These are phyloP conservation scores for Ceraclea dissimilis DNA, from an alignment of 2,888 invertebrate genomes.

Conservation along the genomic window DNA sequence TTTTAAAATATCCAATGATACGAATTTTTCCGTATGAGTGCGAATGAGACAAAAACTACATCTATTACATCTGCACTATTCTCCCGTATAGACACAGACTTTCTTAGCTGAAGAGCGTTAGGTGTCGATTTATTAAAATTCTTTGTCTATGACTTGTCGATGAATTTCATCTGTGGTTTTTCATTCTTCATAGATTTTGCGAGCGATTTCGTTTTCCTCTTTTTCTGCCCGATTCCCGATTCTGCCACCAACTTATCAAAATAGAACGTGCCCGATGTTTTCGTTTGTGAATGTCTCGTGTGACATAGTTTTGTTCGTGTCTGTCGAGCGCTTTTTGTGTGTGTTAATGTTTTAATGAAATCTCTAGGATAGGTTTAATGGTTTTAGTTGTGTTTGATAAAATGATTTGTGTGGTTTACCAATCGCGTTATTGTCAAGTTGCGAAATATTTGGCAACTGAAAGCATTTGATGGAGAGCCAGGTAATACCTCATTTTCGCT, in stretches of 20 bases:
- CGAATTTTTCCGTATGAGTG: no score
- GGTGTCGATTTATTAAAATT: no score
- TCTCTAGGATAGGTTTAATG: slow-evolving; percentile 3
- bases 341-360: slow-evolving; percentile 3
- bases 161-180: no score
- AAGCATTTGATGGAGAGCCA: slow-evolving; percentile 21
- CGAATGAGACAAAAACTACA: no score
- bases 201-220: no score
- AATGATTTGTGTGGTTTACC: slow-evolving; percentile 19
- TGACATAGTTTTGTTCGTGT: slow-evolving; percentile 6
- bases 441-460: slow-evolving; percentile 25
- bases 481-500: slow-evolving; percentile 8
- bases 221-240: no score
- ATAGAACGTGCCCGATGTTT: slow-evolving; percentile 23
- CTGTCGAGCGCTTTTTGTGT: slow-evolving; percentile 5
- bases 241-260: slow-evolving; percentile 20
- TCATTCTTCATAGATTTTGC: no score
- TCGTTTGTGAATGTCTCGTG: slow-evolving; percentile 17
- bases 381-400: slow-evolving; percentile 9
- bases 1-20: no score
- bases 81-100: no score
- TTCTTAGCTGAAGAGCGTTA: no score
- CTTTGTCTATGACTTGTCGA: no score
- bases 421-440: slow-evolving; percentile 20
- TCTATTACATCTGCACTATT: no score